Conservation (phyloP, 2,888 invertebrate species). For the Leptinotarsa peninsularis region DNA sequence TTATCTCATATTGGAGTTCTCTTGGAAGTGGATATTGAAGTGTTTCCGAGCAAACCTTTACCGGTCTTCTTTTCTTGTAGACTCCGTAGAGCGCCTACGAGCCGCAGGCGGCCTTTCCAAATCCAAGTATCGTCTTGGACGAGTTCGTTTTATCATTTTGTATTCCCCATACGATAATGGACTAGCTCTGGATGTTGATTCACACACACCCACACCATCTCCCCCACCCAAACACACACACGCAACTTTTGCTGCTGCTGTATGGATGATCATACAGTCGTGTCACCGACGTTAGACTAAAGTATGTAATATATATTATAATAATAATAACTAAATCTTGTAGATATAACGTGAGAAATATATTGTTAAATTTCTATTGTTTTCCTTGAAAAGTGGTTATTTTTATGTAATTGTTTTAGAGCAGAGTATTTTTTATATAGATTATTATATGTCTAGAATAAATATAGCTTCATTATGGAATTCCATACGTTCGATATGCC, state of each 20-base stretch:
- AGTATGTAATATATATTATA: constrained; percentile 56
- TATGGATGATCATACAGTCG: constrained; percentile 52
- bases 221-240: constrained; percentile 33
- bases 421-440: constrained; percentile 49
- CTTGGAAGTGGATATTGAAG: too few relatives aligned
- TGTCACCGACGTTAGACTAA: constrained; percentile 61
- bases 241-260: constrained; percentile 50
- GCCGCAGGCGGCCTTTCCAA: constrained; percentile 4
- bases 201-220: background rate
- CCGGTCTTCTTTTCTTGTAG: background rate
- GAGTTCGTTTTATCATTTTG: constrained; percentile 37
- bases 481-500: constrained; percentile 38
- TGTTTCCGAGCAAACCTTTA: too few relatives aligned
- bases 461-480: constrained; percentile 36
- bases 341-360: constrained; percentile 64
- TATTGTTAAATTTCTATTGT: constrained; percentile 65
- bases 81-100: background rate
- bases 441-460: constrained; percentile 37
- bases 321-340: constrained; percentile 62
- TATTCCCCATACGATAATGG: constrained; percentile 42
- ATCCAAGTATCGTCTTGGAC: background rate
- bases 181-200: constrained; percentile 49
- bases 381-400: constrained; percentile 51
- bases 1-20: too few relatives aligned
- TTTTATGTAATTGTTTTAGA: constrained; percentile 51